These are phyloP conservation scores for Pseudoips prasinana DNA, from an alignment of 2,888 invertebrate species.

Conservation along the genomic window DNA sequence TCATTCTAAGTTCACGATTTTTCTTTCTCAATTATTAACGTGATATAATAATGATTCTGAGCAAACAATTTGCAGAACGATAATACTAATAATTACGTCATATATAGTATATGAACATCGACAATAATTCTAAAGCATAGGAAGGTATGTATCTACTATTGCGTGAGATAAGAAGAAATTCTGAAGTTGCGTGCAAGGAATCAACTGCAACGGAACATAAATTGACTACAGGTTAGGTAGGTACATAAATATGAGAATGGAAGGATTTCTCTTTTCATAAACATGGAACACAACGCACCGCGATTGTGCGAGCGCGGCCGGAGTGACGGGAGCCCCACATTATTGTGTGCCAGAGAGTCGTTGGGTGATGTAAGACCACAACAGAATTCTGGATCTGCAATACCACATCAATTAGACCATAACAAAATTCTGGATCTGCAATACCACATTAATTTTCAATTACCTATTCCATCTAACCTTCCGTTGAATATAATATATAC, in stretches of 20 bases:
- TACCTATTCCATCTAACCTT: conserved; percentile 36
- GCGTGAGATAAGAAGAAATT: conserved; percentile 43
- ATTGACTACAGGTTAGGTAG: conserved; percentile 49
- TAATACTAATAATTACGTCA: too few relatives aligned
- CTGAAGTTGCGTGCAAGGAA: conserved; percentile 51
- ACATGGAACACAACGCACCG: conserved; percentile 83
- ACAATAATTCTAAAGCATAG: conserved; percentile 45
- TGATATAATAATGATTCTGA: too few relatives aligned
- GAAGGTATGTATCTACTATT: conserved; percentile 46
- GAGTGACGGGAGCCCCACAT: conserved; percentile 73
- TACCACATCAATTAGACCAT: conserved; percentile 86
- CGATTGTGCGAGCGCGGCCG: conserved; percentile 83
- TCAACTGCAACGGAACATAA: conserved; percentile 51
- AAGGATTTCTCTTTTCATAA: conserved; percentile 79
- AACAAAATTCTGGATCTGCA: conserved; percentile 95
- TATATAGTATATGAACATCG: conserved; percentile 22
- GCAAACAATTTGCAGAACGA: too few relatives aligned
- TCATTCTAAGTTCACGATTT: too few relatives aligned
- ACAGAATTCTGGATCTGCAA: conserved; percentile 95
- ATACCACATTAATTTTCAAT: conserved; percentile 80
- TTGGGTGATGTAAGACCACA: conserved; percentile 91
- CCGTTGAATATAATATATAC: too few relatives aligned
- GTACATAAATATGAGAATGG: conserved; percentile 37
- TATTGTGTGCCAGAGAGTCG: conserved; percentile 86
- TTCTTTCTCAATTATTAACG: too few relatives aligned